These are phyloP conservation scores for Ophiothrix spiculata DNA, from an alignment of 35 echinoderm and acorn worm species.

Conservation along the genomic window DNA sequence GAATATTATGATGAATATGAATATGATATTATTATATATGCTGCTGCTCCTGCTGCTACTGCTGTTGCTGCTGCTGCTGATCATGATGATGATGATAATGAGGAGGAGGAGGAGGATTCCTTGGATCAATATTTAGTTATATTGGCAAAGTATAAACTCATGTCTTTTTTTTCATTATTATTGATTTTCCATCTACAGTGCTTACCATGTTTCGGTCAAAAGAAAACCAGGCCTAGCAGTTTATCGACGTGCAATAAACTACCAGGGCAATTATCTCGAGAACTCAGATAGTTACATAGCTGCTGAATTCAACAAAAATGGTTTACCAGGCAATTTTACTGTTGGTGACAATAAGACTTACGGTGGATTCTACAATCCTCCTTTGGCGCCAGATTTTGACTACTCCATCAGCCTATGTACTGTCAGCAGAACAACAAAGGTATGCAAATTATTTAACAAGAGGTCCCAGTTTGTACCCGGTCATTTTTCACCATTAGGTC, in stretches of 20 bases:
- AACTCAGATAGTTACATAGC: conserved; percentile 22
- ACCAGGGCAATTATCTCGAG: background rate
- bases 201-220: conserved; percentile 20
- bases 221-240: background rate
- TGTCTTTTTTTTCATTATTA: background rate
- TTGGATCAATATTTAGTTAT: no score
- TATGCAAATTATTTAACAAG: no score
- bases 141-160: no score
- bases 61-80: no score
- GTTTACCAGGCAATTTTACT: background rate
- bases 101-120: no score
- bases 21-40: no score
- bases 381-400: background rate
- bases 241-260: background rate
- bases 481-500: no score
- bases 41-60: no score
- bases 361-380: conserved; percentile 27
- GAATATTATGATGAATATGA: no score
- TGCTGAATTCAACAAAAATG: conserved; percentile 12
- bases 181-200: background rate
- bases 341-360: conserved; percentile 38
- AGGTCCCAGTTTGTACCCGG: no score
- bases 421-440: conserved; percentile 24
- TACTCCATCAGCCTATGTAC: conserved; percentile 11
- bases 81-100: no score